phyloP scores from a whole-genome alignment of 2,797 vertebrate species.

The Rhinogobio ventralis region DNA sequence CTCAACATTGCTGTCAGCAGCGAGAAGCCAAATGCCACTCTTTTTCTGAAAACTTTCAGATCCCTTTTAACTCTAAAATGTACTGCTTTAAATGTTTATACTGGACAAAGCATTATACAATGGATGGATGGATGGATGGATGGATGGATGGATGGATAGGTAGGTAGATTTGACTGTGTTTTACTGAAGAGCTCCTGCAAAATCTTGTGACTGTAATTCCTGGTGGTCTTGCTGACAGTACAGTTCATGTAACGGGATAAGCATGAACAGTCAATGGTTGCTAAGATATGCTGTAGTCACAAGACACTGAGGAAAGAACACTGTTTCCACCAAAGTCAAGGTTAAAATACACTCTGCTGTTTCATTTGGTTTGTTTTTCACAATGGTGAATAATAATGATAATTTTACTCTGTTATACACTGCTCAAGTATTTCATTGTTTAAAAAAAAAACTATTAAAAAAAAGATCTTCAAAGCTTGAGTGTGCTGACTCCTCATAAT shows the following conservation, averaged over 20 bases:
- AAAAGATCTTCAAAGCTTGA: not conserved
- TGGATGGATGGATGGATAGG: not conserved
- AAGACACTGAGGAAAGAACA: conserved; percentile 59
- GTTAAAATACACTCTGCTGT: conserved; percentile 39
- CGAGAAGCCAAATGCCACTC: not conserved
- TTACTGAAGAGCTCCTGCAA: conserved; percentile 42
- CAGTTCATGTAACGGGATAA: conserved; percentile 35
- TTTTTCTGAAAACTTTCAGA: not conserved
- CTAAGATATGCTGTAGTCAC: conserved; percentile 68
- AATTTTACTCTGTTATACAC: not conserved
- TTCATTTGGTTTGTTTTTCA: not conserved
- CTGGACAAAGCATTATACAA: not conserved
- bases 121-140: not conserved
- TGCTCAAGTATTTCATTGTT: not conserved
- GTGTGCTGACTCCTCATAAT: not conserved
- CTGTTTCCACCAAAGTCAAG: conserved; percentile 51
- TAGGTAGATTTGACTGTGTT: not conserved
- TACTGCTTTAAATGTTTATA: not conserved
- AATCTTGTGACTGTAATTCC: conserved; percentile 74
- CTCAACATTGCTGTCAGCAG: not conserved
- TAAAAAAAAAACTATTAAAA: not conserved
- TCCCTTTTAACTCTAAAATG: not conserved
- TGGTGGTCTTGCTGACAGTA: conserved; percentile 52
- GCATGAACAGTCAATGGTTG: conserved; percentile 65
- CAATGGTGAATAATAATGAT: not conserved